Conservation (phyloP, 2,113 vertebrate genomes). For the Calyptommatus sinebrachiatus region DNA sequence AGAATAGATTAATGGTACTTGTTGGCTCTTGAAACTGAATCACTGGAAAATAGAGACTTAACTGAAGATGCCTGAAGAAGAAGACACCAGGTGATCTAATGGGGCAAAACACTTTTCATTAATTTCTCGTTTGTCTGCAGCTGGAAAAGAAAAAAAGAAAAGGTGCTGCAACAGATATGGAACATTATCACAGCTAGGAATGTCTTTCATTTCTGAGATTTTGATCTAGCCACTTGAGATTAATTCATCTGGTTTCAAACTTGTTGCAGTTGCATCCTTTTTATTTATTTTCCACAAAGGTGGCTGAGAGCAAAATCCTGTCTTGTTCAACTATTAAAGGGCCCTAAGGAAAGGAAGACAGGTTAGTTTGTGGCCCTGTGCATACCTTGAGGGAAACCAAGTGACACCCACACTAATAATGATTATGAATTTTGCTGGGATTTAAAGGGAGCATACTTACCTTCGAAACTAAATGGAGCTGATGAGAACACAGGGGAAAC, state of each 20-base stretch:
- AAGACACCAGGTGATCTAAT: background rate
- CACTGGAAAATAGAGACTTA: background rate
- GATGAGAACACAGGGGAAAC: too few species aligned
- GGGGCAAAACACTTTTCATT: background rate
- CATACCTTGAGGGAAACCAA: too few species aligned
- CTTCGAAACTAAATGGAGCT: too few species aligned
- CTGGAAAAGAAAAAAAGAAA: background rate
- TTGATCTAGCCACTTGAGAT: background rate
- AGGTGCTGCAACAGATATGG: background rate
- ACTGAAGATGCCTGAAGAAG: background rate
- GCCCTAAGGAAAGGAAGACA: too few species aligned
- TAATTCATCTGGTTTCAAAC: background rate
- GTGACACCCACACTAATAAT: too few species aligned
- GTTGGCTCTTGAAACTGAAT: background rate
- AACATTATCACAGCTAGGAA: background rate
- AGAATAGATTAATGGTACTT: background rate
- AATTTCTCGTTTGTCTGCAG: background rate
- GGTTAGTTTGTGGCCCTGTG: background rate
- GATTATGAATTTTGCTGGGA: too few species aligned
- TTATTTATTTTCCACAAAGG: background rate
- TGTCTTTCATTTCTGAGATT: background rate
- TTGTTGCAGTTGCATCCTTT: constrained; percentile 10
- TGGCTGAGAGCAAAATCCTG: constrained; percentile 10
- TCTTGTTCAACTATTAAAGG: background rate
- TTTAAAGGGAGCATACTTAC: too few species aligned